Conservation (phyloP, 2,797 vertebrate genomes). For the Schizopygopsis malacanthus region DNA sequence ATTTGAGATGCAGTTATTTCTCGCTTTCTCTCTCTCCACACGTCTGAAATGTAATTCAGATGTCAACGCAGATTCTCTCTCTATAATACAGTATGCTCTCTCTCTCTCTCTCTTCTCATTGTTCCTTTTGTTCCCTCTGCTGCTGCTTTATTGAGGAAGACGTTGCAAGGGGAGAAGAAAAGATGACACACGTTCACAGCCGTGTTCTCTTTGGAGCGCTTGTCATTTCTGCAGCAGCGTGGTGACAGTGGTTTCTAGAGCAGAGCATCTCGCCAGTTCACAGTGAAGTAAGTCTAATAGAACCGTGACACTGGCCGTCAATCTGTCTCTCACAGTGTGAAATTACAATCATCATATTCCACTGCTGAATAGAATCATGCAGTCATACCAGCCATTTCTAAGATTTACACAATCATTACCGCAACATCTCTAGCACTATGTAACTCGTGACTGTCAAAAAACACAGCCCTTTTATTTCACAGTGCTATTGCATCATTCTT, state of each 20-base stretch:
- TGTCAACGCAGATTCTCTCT: slow-evolving; percentile 80
- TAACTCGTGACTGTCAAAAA: slow-evolving; percentile 38
- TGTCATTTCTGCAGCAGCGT: slow-evolving; percentile 64
- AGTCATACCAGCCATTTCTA: slow-evolving; percentile 52
- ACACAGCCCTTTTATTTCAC: slow-evolving; percentile 12
- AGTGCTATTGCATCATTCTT: slow-evolving; percentile 2
- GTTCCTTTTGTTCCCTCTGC: slow-evolving; percentile 81
- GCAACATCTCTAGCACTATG: slow-evolving; percentile 40
- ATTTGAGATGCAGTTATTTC: slow-evolving; percentile 78
- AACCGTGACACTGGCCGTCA: slow-evolving; percentile 59
- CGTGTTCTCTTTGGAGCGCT: slow-evolving; percentile 79
- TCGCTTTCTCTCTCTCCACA: slow-evolving; percentile 69
- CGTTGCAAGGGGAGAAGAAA: slow-evolving; percentile 70
- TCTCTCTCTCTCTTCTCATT: slow-evolving; percentile 65
- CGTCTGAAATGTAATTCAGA: slow-evolving; percentile 84
- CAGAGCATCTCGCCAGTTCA: slow-evolving; percentile 57
- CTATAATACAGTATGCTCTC: slow-evolving; percentile 63
- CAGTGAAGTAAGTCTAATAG: slow-evolving; percentile 62
- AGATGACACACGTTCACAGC: slow-evolving; percentile 87
- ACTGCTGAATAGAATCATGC: slow-evolving; percentile 47
- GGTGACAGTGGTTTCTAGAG: slow-evolving; percentile 66
- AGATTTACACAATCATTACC: slow-evolving; percentile 45
- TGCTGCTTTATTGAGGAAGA: slow-evolving; percentile 84
- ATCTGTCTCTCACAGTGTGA: slow-evolving; percentile 68
- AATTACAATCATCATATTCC: slow-evolving; percentile 50